phyloP scores from a whole-genome alignment of 2,888 invertebrate genomes.

The Drosophila anomalata region DNA sequence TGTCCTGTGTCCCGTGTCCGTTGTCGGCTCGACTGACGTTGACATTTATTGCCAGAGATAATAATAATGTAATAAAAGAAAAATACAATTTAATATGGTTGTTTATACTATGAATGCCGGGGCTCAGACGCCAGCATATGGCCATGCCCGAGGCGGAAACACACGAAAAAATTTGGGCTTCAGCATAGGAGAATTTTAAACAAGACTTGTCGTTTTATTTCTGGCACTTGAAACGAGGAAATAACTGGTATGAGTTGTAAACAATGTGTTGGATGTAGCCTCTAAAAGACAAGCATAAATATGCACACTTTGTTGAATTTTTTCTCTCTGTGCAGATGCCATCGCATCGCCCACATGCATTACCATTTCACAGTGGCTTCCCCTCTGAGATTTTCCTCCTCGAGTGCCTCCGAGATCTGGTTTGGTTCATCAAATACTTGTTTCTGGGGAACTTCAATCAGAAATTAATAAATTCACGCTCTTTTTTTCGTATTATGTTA shows the following conservation, averaged over 20 bases:
- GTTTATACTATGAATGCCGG: slow-evolving; percentile 69
- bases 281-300: neutral
- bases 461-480: slow-evolving; percentile 59
- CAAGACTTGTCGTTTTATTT: neutral
- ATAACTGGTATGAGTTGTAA: neutral
- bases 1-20: slow-evolving; percentile 54
- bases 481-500: slow-evolving; percentile 51
- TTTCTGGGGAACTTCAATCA: slow-evolving; percentile 49
- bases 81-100: slow-evolving; percentile 79
- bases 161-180: slow-evolving; percentile 13
- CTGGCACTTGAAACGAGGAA: neutral
- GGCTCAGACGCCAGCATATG: slow-evolving; percentile 35
- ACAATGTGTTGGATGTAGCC: neutral
- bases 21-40: slow-evolving; percentile 78
- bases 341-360: slow-evolving; percentile 38
- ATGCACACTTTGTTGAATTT: neutral
- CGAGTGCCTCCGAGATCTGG: slow-evolving; percentile 29
- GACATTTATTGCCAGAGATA: slow-evolving; percentile 81
- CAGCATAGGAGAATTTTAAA: neutral
- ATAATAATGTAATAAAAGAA: slow-evolving; percentile 81
- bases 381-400: slow-evolving; percentile 35
- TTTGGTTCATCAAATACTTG: slow-evolving; percentile 14
- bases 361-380: slow-evolving; percentile 1
- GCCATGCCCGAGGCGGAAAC: slow-evolving; percentile 28
- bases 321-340: slow-evolving; percentile 16